Base-by-base conservation (phyloP, 2,797 vertebrate genomes). In the Rhinella marina region DNA sequence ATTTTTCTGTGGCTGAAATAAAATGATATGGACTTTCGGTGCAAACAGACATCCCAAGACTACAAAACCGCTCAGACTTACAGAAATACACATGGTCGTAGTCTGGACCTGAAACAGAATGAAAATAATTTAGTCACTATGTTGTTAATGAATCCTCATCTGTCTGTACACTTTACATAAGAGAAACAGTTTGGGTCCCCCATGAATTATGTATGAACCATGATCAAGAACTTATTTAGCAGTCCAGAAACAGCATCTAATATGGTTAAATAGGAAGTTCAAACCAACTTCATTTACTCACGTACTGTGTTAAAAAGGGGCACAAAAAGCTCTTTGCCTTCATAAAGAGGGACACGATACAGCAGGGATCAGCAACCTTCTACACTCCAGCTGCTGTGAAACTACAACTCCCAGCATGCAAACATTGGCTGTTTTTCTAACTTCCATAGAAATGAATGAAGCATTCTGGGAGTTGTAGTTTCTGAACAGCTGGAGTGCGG, bases 1-100 rank as follows among this genome's bases (percentile, higher is more conserved):
- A 0, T 99, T 99, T 95, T 99, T 99, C 95, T 99, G 98, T 50
- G 98, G 98, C 92, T 99, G 98, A 92, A 99, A 99, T 93, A 99
- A 95, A 93, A 99, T 98, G 89, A 99, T 99, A 91, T 99, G 98
- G 87, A 99, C 98, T 92, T 99, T 99, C 79, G 98, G 98, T 0
- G 98, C 98, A 89, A 99, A 99, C 95, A 99, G 94, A 88, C 98
- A 99, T 88, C 98, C 98, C 92, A 99, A 93, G 85, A 99, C 98
- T 92, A 99, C 98, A 1, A 99, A 99, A 80, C 98, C 98, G 0
- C 98, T 99, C 90, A 99, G 95, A 88, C 98, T 99, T 88, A 99
- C 98, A 0, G 98, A 99, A 95, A 99, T 99, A 91, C 98, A 99
- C 98, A 99, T 99, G 84, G 98, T 99, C 0, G 98, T 99, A 2